Conservation (phyloP, 2,113 vertebrate genomes). For the Dasypus novemcinctus region DNA sequence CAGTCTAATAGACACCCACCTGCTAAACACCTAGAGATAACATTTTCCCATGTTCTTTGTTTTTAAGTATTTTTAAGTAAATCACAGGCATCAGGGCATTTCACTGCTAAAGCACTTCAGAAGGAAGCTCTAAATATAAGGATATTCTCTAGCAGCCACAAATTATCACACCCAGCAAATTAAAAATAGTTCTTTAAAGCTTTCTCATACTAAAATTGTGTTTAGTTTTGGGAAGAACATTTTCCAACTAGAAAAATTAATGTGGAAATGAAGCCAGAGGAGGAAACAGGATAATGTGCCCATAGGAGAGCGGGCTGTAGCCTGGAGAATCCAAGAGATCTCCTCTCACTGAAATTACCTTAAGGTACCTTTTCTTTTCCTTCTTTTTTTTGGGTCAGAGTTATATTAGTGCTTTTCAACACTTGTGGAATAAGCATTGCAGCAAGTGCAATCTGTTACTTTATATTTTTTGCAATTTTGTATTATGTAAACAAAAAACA, state of each 20-base stretch:
- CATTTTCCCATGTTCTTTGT: neutral
- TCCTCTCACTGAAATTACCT: neutral
- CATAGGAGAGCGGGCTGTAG: neutral
- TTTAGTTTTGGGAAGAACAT: neutral
- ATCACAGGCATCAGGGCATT: neutral
- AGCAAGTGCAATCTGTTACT: neutral
- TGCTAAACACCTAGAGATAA: neutral
- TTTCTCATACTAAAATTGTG: neutral
- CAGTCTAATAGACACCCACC: neutral
- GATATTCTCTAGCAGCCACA: neutral
- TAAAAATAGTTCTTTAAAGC: neutral
- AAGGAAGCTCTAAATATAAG: neutral
- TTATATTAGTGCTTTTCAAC: neutral
- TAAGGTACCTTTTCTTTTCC: neutral
- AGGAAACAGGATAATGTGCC: neutral
- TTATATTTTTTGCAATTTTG: neutral
- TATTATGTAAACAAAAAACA: neutral
- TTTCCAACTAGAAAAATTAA: neutral
- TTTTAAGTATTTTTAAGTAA: constrained; percentile 23
- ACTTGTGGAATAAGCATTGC: neutral
- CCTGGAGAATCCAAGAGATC: neutral
- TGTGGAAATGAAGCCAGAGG: neutral
- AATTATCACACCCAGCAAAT: neutral
- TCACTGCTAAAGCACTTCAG: neutral
- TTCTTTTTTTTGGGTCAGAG: neutral